Evolutionary conservation across 2,113 vertebrate species (phyloP).

Genomic region (Alethe castanea): DNA sequence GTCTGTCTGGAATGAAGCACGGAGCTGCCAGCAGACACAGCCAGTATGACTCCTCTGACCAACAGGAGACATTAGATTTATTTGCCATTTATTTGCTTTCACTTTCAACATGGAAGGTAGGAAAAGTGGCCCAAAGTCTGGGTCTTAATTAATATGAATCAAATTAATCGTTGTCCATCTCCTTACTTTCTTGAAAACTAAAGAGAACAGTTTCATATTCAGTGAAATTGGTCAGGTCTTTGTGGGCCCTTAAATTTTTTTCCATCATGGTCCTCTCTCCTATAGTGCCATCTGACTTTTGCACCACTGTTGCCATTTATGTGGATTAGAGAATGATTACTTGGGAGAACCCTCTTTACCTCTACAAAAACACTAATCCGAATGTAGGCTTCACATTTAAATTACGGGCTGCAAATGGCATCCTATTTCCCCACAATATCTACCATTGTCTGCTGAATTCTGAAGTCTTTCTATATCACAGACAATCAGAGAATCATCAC

Average conservation of each 20-base stretch:
- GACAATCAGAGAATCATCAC: background rate
- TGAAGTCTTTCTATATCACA: background rate
- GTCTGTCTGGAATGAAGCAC: background rate
- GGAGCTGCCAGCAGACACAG: background rate
- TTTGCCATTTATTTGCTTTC: background rate
- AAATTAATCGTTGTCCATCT: background rate
- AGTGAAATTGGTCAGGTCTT: background rate
- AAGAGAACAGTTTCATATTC: background rate
- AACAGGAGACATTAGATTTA: background rate
- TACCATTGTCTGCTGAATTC: background rate
- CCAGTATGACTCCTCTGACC: rapidly evolving
- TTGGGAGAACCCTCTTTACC: background rate
- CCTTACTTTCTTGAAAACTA: background rate
- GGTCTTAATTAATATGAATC: background rate
- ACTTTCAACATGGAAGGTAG: rapidly evolving
- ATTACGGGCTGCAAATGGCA: background rate
- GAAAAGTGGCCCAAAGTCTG: background rate
- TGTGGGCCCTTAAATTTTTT: background rate
- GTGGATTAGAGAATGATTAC: background rate
- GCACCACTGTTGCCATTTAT: background rate
- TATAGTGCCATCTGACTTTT: background rate
- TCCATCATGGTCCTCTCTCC: background rate
- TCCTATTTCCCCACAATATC: background rate
- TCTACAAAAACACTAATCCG: background rate
- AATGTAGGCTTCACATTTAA: background rate